phyloP scores from a whole-genome alignment of 2,888 invertebrate species.

The Euplagia quadripunctaria region DNA sequence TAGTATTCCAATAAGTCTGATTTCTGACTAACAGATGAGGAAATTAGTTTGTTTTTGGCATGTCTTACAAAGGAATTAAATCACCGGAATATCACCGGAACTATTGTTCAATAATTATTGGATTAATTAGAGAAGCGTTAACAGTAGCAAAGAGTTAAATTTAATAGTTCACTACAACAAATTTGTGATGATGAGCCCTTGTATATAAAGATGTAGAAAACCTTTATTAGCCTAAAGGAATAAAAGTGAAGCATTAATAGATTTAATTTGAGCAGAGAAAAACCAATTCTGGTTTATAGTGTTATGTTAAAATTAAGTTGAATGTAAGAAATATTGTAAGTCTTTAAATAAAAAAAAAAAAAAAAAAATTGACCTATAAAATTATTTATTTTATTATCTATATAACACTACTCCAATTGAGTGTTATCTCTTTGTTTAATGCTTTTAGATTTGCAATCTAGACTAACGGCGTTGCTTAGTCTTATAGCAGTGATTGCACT shows the following conservation, averaged over 20 bases:
- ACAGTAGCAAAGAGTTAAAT: neutral
- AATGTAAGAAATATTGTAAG: too few relatives aligned
- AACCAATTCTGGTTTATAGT: too few relatives aligned
- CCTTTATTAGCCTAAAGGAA: neutral
- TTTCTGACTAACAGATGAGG: neutral
- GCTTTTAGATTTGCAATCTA: neutral
- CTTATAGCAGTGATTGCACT: neutral
- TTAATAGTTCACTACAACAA: neutral
- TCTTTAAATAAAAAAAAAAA: too few relatives aligned
- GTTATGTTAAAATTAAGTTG: too few relatives aligned
- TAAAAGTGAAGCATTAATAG: too few relatives aligned
- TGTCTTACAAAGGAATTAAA: neutral
- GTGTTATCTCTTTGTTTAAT: neutral
- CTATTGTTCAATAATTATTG: neutral
- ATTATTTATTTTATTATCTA: neutral
- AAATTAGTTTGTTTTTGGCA: neutral
- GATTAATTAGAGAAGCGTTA: neutral
- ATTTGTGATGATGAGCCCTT: too few relatives aligned
- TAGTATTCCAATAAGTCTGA: neutral
- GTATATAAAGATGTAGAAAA: too few relatives aligned
- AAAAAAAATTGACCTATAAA: too few relatives aligned
- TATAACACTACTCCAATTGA: neutral
- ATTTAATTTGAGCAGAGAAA: too few relatives aligned
- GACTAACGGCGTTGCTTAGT: too few relatives aligned
- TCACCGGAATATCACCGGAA: neutral